Evolutionary conservation across 2,797 vertebrate species (phyloP), one percentile per base, ranked within the genome.

Genomic region (Lagodon rhomboides): DNA sequence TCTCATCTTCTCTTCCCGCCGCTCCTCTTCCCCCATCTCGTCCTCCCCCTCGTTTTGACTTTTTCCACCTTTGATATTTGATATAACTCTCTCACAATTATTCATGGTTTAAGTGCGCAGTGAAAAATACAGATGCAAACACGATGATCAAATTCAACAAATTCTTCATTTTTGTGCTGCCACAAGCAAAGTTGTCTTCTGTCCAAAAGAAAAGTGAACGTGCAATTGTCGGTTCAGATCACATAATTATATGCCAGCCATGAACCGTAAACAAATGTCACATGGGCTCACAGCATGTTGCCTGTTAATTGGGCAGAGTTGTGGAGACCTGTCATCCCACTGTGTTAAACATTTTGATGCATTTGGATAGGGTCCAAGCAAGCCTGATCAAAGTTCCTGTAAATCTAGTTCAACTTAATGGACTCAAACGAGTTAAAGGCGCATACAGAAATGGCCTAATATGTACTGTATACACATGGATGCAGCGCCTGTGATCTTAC

Each of bases 231-330:
- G 0, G 16, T 64, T 64, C 6, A 5, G n/a, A 61, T 85, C 64
- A 73, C 49, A 38, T 62, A 23, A 72, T 67, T 55, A 72, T 56
- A 72, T 1, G 1, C 9, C 58, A 50, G 56, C 47, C n/a, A 69
- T 53, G 27, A 50, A 63, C 51, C 60, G 67, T 82, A 71, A 83
- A 65, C 73, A 84, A 70, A 80, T 54, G 49, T 87, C 80, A 77
- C 58, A 76, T 63, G 79, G 47, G 55, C 59, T 44, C 88, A 55
- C 89, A 82, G 88, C 83, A 65, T 68, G 90, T 0, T 30, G 70
- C 73, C 53, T 64, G 61, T 78, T 90, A 89, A 92, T 87, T 92
- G 90, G 87, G 53, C 55, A 53, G 49, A 83, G 82, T 85, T 85
- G 72, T 87, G 75, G 68, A 79, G 78, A 81, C 46, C 76, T 84